A percentile compares a stretch with the other conserved stretches of the same genome.
Conservation (phyloP, 2,888 invertebrate species). For the Lissocephala sabroskyi region DNA sequence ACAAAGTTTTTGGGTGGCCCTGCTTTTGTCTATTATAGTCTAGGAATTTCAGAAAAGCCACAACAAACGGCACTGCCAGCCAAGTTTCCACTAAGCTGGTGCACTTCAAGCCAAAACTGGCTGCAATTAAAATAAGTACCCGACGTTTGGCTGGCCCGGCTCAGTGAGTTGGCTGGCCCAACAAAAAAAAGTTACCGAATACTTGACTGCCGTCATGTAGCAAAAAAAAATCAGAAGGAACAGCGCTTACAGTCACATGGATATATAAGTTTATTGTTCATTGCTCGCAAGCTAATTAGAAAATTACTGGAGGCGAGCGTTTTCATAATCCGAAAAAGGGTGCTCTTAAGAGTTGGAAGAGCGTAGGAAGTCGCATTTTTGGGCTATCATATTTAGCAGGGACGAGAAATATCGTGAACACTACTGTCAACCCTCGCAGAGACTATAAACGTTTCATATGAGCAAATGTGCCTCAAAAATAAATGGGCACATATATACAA, state of each 20-base stretch:
- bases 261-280: conserved; percentile 59
- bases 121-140: conserved; percentile 60
- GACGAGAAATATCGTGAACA: no score
- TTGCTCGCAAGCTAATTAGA: conserved; percentile 67
- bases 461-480: conserved; percentile 50
- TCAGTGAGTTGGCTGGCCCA: conserved; percentile 7
- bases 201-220: neutral
- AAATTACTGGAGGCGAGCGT: conserved; percentile 68
- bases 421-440: no score
- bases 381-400: no score
- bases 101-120: conserved; percentile 56
- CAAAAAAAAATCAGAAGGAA: neutral
- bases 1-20: no score
- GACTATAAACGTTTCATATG: conserved; percentile 62
- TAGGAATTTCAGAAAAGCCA: no score
- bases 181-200: neutral
- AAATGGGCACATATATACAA: no score
- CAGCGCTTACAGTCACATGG: neutral
- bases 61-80: neutral
- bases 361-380: no score
- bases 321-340: no score
- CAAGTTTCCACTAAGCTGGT: conserved; percentile 50
- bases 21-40: no score
- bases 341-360: no score
- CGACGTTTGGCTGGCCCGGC: conserved; percentile 44